These are phyloP conservation scores for Temnothorax ravouxi DNA, from an alignment of 2,888 invertebrate genomes.

Conservation along the genomic window DNA sequence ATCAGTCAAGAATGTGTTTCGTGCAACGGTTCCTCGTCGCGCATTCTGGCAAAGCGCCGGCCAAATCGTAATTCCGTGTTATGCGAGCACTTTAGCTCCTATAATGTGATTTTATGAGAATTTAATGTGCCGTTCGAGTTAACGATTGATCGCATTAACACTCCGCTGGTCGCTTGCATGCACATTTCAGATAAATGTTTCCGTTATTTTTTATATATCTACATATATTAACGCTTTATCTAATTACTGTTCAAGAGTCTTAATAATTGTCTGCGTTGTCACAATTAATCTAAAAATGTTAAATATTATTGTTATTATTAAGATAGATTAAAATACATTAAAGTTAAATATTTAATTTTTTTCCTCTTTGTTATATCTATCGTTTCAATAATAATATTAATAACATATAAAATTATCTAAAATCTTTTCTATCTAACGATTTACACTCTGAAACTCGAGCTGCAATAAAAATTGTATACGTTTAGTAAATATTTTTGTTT, in stretches of 20 bases:
- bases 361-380: neutral
- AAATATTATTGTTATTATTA: neutral
- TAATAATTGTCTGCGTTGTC: too few species aligned
- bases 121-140: conserved; percentile 40
- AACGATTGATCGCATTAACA: conserved; percentile 18
- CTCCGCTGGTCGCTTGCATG: neutral
- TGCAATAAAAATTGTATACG: neutral
- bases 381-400: neutral
- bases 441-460: neutral
- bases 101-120: conserved; percentile 26
- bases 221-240: neutral
- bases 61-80: conserved; percentile 20
- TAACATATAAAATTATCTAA: neutral
- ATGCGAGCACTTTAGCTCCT: neutral
- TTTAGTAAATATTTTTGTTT: conserved; percentile 9
- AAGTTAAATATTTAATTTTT: neutral
- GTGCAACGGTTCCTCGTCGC: neutral
- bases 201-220: neutral
- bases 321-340: neutral
- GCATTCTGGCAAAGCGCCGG: neutral
- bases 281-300: neutral
- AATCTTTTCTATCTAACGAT: neutral
- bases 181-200: neutral
- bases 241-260: neutral
- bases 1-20: conserved; percentile 6